Conservation (phyloP, 2,888 invertebrate species). For the Microplitis deprimator region DNA sequence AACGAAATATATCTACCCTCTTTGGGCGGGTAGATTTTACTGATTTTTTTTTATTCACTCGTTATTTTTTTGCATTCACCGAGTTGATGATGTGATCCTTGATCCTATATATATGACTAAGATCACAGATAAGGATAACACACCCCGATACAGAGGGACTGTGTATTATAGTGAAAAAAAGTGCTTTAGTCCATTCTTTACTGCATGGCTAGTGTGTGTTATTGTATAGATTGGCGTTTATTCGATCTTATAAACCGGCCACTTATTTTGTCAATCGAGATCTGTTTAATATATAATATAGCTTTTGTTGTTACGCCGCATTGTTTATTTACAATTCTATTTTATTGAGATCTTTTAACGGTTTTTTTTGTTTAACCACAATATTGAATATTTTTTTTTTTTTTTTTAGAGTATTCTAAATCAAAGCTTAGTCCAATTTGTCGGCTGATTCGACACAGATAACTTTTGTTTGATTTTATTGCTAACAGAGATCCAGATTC, state of each 20-base stretch:
- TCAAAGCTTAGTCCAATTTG: background rate
- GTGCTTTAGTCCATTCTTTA: background rate
- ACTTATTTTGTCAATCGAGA: background rate
- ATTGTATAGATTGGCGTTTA: background rate
- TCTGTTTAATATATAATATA: background rate
- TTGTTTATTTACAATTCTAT: background rate
- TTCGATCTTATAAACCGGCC: background rate
- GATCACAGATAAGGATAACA: slow-evolving; percentile 41
- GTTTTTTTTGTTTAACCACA: background rate
- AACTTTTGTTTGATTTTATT: background rate
- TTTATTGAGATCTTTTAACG: background rate
- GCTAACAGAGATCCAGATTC: background rate
- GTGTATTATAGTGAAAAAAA: background rate
- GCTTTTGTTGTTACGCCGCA: background rate
- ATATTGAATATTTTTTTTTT: background rate
- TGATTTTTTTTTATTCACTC: slow-evolving; percentile 58
- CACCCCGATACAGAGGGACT: background rate
- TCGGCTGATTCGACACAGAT: background rate
- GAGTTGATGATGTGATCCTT: slow-evolving; percentile 7
- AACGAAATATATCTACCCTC: slow-evolving; percentile 67
- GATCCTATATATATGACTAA: slow-evolving; percentile 36
- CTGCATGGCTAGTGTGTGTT: background rate
- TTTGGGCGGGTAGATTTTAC: slow-evolving; percentile 62
- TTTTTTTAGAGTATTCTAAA: background rate
- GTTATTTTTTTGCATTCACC: slow-evolving; percentile 29